Conservation (phyloP, 2,797 vertebrate species). For the Chrysocyon brachyurus region DNA sequence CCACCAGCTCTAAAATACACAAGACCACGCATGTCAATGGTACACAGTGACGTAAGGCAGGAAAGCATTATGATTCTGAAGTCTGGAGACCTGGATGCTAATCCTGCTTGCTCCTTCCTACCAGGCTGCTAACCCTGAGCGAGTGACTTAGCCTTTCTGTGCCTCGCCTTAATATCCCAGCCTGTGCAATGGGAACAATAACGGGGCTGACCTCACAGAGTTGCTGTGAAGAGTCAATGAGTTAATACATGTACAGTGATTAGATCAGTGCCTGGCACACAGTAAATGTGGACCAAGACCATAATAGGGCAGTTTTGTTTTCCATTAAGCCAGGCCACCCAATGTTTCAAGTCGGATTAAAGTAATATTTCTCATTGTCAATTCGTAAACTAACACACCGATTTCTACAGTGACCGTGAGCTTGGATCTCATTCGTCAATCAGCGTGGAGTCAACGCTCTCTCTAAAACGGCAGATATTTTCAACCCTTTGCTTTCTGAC, state of each 20-base stretch:
- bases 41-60: neutral
- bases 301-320: constrained; percentile 2
- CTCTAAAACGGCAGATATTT: neutral
- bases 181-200: neutral
- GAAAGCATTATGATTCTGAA: neutral
- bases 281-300: neutral
- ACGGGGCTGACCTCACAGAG: neutral
- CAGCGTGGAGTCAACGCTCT: neutral
- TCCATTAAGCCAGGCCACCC: neutral
- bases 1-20: neutral
- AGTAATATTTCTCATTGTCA: neutral
- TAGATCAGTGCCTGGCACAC: neutral
- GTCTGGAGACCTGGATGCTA: neutral
- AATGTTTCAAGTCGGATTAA: neutral
- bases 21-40: neutral
- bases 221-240: neutral
- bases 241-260: neutral
- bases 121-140: neutral
- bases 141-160: neutral
- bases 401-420: neutral
- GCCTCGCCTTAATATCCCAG: neutral
- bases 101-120: neutral
- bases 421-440: constrained; percentile 43
- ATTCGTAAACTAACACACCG: neutral
- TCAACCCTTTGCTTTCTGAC: constrained; percentile 33